phyloP scores from a whole-genome alignment of 2,113 vertebrate species.

The Mustela nigripes region DNA sequence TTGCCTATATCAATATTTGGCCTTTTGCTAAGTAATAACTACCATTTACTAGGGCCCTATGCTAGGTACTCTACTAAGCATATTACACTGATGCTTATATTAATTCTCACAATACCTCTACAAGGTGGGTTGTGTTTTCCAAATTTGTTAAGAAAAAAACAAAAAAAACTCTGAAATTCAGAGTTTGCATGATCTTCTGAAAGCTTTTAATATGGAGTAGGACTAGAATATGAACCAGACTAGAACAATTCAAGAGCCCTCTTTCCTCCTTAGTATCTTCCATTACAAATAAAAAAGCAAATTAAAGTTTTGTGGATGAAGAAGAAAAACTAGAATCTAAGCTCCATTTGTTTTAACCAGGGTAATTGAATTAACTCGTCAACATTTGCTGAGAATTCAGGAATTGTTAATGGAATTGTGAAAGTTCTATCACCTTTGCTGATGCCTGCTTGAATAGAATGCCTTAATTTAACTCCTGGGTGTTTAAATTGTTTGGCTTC shows the following conservation, averaged over 20 bases:
- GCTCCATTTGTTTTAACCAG: slow-evolving; percentile 69
- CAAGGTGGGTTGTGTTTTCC: neutral
- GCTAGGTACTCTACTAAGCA: neutral
- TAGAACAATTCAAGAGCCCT: slow-evolving; percentile 31
- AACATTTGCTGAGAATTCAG: slow-evolving; percentile 72
- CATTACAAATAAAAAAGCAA: slow-evolving; percentile 25
- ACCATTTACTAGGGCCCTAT: neutral
- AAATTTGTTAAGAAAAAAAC: neutral
- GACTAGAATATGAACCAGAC: neutral
- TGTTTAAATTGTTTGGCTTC: slow-evolving; percentile 66
- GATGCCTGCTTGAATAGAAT: slow-evolving; percentile 60
- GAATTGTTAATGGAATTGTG: slow-evolving; percentile 69
- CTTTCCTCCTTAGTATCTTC: slow-evolving; percentile 62
- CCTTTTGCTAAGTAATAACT: neutral
- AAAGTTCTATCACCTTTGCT: slow-evolving; percentile 70
- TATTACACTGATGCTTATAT: neutral
- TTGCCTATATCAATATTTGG: neutral
- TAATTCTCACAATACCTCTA: neutral
- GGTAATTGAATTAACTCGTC: slow-evolving; percentile 69
- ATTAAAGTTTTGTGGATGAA: slow-evolving; percentile 60
- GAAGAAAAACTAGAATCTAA: slow-evolving; percentile 69
- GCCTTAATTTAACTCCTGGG: slow-evolving; percentile 64
- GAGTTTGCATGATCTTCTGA: slow-evolving; percentile 23
- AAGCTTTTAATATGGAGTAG: slow-evolving; percentile 42
- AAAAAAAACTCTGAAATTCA: neutral